Conservation (phyloP, 1,140 invertebrate genomes). For the Maniola jurtina region DNA sequence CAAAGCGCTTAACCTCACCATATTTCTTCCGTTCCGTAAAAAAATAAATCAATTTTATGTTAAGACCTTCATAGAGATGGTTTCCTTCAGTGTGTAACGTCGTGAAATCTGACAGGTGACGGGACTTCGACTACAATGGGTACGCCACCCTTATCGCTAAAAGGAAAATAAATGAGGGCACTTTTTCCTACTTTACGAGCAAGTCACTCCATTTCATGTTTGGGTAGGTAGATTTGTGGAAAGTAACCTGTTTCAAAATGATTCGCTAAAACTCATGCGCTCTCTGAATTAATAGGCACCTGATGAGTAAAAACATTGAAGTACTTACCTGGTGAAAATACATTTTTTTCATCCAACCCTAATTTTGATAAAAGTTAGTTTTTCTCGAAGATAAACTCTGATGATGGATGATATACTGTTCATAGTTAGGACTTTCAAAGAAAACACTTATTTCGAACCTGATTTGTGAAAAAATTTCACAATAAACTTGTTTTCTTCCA, state of each 20-base stretch:
- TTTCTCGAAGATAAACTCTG: too few relatives aligned
- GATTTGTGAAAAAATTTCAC: too few relatives aligned
- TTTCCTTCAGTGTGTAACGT: conserved; percentile 40
- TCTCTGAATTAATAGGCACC: too few relatives aligned
- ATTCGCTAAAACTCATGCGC: background rate
- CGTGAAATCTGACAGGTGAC: conserved; percentile 68
- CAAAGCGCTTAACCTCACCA: background rate
- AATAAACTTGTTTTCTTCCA: too few relatives aligned
- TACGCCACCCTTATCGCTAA: conserved; percentile 59
- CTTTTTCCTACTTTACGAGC: conserved; percentile 59
- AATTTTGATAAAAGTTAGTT: too few relatives aligned
- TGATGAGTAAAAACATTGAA: too few relatives aligned
- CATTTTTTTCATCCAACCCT: too few relatives aligned
- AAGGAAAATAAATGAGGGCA: conserved; percentile 67
- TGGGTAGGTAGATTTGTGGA: conserved; percentile 33
- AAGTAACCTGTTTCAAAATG: conserved; percentile 5
- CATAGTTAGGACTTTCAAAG: too few relatives aligned
- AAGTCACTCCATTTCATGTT: conserved; percentile 44
- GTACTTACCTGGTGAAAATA: too few relatives aligned
- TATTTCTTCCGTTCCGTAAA: conserved; percentile 4
- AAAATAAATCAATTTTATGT: conserved; percentile 41
- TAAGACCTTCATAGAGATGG: conserved; percentile 37
- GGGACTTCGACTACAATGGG: conserved; percentile 54
- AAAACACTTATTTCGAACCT: too few relatives aligned
- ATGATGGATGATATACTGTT: too few relatives aligned